phyloP scores from a whole-genome alignment of 2,797 vertebrate genomes.

The Anguilla obscura region DNA sequence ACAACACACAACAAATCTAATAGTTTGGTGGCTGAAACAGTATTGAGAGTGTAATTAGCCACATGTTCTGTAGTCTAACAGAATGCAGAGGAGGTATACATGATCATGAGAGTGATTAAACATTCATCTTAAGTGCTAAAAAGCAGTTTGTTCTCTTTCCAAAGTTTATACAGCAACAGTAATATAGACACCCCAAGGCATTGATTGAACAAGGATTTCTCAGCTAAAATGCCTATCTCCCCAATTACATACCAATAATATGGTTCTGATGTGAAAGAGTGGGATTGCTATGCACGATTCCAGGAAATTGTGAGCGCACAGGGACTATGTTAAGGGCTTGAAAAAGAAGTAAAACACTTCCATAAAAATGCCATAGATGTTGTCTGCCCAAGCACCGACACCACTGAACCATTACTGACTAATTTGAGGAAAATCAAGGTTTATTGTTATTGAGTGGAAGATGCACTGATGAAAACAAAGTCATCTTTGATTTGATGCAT shows the following conservation, averaged over 20 bases:
- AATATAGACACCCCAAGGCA: neutral
- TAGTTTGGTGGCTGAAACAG: neutral
- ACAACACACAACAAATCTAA: neutral
- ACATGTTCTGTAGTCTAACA: neutral
- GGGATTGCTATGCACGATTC: neutral
- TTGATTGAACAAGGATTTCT: conserved; percentile 13
- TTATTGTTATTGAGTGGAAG: neutral
- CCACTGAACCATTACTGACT: neutral
- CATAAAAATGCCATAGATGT: neutral
- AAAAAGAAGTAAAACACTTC: neutral
- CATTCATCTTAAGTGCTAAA: neutral
- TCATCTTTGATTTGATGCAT: neutral
- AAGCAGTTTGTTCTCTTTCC: neutral
- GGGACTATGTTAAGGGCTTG: neutral
- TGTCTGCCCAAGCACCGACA: neutral
- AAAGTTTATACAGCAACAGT: neutral
- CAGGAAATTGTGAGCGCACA: neutral
- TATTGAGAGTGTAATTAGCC: neutral
- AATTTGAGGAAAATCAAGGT: neutral
- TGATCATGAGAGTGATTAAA: neutral
- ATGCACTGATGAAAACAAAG: neutral
- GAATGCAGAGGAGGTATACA: neutral
- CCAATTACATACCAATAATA: neutral
- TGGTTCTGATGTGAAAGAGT: neutral
- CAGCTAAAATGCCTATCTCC: neutral